Evolutionary conservation across 2,888 invertebrate genomes (phyloP), one percentile per base, ranked within the genome.

Genomic region (Watsonalla cultraria): DNA sequence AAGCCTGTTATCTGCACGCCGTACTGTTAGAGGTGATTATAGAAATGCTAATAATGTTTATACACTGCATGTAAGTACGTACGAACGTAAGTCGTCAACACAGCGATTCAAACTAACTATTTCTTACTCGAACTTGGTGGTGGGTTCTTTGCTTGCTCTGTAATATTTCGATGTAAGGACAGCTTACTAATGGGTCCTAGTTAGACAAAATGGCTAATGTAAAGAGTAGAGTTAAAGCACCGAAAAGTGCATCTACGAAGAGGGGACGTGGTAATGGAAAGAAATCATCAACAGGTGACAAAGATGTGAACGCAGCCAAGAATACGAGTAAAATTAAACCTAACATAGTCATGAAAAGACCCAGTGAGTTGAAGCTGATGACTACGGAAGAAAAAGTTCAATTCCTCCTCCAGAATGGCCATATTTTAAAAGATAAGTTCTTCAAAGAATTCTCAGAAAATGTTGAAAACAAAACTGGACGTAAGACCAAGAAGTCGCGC

Each of bases 11-110:
- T 84, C 82, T 77, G 68, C 79, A 73, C 77, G 78, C 77, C 77
- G 77, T 80, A 80, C 77, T 74, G 76, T 78, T 80, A 77, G 80
- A 84, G 85, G 85, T 82, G 86, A 88, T 88, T 88, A 89, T 81
- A 78, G 81, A 78, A 79, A 78, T 75, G 76, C 78, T 85, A 84
- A 86, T 80, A 79, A 74, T 72, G 76, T 76, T 75, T 72, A 75
- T 70, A 74, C 78, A 80, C 74, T 82, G 83, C 86, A 88, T 80
- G 88, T 88, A 86, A 85, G 87, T 88, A 86, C 74, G 66, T 67
- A 74, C 75, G 70, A 72, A 71, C 70, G 72, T 70, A 61, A 68
- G 58, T 68, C 69, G 63, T 67, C 65, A 68, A 65, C 64, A 70
- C 62, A 68, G 65, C 68, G 65, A 71, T 69, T 66, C 66, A 37